Evolutionary conservation across 2,797 vertebrate species (phyloP), one percentile per base, ranked within the genome.

Genomic region (Pseudomugil gertrudae): DNA sequence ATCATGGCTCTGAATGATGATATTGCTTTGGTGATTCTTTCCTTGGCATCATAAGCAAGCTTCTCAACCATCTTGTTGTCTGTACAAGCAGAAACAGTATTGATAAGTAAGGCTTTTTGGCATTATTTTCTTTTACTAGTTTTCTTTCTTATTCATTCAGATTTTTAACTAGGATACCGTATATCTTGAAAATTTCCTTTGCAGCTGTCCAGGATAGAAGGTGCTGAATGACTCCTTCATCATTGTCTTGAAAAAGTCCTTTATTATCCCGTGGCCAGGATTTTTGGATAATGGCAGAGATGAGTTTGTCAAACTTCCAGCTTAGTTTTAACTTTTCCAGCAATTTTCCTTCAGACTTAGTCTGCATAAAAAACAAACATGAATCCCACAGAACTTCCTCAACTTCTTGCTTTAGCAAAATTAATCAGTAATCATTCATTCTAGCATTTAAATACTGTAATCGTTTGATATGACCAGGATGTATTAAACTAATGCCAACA

Each of bases 241-340:
- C 71, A 13, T 91, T 80, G 0, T 61, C 67, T 1, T 80, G 55
- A 4, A 69, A 53, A 0, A 17, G 21, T 40, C 89, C 93, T 0
- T 0, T 3, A 1, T 0, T 0, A n/a, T 93, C 80, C n/a, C 1
- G 75, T 0, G 96, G 96, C 97, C 98, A 99, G 0, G 95, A 95
- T 79, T 95, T 95, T 33, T 93, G 81, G 17, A 99, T 91, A 55
- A 98, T 94, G 0, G 90, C 70, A 0, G 97, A 99, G 14, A 98
- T 87, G 0, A 99, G 93, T 1, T 90, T 95, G 67, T 94, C 94
- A 55, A 97, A 95, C 6, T 87, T 94, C 57, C 35, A 86, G 57
- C 82, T 90, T 13, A 93, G 55, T 3, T 66, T 27, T 0, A 85
- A 0, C 29, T 9, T 89, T 57, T 80, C 78, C 48, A 95, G 89